Conservation (phyloP, 92 coral and sea anemone genomes). For the Actinostola sp. region DNA sequence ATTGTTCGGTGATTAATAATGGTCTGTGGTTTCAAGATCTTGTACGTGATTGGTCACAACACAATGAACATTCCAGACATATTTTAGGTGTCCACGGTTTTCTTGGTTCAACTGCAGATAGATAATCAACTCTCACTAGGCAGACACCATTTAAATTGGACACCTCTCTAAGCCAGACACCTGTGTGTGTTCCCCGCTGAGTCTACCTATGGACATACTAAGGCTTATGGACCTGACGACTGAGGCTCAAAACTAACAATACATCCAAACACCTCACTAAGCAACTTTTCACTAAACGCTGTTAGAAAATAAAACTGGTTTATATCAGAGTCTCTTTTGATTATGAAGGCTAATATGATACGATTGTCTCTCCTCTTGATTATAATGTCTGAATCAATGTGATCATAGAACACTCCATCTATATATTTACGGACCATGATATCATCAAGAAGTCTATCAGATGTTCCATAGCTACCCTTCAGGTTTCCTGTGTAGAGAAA, state of each 20-base stretch:
- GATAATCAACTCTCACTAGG: too few relatives aligned
- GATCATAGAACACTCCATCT: conserved; percentile 93
- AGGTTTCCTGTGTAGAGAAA: conserved; percentile 70
- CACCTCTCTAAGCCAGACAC: neutral
- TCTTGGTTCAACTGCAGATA: too few relatives aligned
- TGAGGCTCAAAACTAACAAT: conserved; percentile 90
- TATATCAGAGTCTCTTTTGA: conserved; percentile 59
- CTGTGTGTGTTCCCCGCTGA: too few relatives aligned
- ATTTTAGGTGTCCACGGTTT: too few relatives aligned
- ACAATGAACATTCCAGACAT: too few relatives aligned
- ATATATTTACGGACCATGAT: conserved; percentile 91
- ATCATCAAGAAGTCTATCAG: conserved; percentile 92
- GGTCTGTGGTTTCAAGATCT: too few relatives aligned
- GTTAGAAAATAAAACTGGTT: conserved; percentile 86
- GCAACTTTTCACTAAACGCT: conserved; percentile 85
- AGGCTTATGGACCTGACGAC: conserved; percentile 31
- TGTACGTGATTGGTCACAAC: too few relatives aligned
- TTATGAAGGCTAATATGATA: conserved; percentile 75
- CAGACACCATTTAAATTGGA: too few relatives aligned
- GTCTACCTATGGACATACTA: neutral
- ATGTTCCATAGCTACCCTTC: conserved; percentile 90
- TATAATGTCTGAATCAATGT: conserved; percentile 80
- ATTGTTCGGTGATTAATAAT: too few relatives aligned
- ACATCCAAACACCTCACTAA: conserved; percentile 81
- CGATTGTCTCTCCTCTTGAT: conserved; percentile 91